These are phyloP conservation scores for Toxonevra muliebris DNA, from an alignment of 2,888 invertebrate species.

Conservation along the genomic window DNA sequence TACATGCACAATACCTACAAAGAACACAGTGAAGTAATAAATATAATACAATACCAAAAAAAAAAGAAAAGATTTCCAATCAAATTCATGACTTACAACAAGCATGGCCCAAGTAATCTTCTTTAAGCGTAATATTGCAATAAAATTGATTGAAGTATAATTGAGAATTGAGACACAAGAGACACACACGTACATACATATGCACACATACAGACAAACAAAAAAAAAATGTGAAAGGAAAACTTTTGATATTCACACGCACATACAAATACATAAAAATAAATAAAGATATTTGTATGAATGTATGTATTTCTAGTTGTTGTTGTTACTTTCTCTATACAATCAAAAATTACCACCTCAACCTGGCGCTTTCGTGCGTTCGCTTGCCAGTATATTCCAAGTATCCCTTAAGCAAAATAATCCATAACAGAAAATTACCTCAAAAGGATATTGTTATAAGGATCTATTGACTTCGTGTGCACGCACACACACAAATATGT, in stretches of 20 bases:
- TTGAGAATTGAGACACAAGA: conserved; percentile 11
- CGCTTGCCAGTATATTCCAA: conserved; percentile 35
- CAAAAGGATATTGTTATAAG: conserved; percentile 52
- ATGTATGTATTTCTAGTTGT: neutral
- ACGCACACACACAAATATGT: neutral
- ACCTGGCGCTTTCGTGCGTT: neutral
- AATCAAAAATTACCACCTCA: neutral
- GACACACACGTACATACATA: neutral
- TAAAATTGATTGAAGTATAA: conserved; percentile 27
- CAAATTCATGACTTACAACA: conserved; percentile 7
- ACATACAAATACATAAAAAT: neutral
- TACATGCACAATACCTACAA: too few species aligned
- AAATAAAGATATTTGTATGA: neutral
- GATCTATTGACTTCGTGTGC: neutral
- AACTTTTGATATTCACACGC: neutral
- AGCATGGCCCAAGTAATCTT: conserved; percentile 3
- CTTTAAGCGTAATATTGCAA: conserved; percentile 9
- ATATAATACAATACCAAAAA: neutral
- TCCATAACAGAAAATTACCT: conserved; percentile 57
- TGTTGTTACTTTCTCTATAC: neutral
- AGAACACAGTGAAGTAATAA: too few species aligned
- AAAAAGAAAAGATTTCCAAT: neutral
- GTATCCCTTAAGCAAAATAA: conserved; percentile 51
- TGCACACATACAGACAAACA: neutral
- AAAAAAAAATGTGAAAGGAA: neutral